A percentile compares a stretch with the other conserved stretches of the same genome.
Conservation (phyloP, 2,888 invertebrate genomes). For the Idaea straminata region DNA sequence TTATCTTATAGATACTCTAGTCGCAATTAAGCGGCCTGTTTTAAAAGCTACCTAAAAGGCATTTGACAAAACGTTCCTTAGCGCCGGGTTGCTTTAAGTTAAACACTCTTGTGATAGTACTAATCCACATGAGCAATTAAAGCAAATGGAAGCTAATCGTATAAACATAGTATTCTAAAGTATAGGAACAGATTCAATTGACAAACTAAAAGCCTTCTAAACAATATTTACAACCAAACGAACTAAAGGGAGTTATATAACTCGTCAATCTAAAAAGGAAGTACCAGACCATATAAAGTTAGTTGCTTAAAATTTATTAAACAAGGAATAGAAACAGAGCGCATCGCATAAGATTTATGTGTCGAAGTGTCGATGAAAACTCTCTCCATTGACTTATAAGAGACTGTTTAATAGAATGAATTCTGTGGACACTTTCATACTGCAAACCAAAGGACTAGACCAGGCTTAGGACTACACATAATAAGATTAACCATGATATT, state of each 20-base stretch:
- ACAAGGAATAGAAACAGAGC: slow-evolving; percentile 41
- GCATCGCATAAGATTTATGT: slow-evolving; percentile 54
- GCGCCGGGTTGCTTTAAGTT: no score
- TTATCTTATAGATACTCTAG: no score
- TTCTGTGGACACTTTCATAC: neutral
- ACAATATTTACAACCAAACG: neutral
- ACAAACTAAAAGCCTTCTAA: neutral
- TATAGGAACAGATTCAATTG: neutral
- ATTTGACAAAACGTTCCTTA: no score
- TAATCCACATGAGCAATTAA: no score
- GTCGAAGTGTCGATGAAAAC: slow-evolving; percentile 27
- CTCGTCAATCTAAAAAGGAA: slow-evolving; percentile 8
- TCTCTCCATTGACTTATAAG: slow-evolving; percentile 57
- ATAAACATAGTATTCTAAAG: no score
- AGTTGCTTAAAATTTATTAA: slow-evolving; percentile 28
- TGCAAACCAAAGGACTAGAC: neutral
- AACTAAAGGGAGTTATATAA: neutral
- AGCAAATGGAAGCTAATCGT: no score
- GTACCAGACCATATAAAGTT: slow-evolving; percentile 1
- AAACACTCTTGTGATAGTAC: no score
- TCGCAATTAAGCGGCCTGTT: no score
- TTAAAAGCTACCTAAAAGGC: no score
- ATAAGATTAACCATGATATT: no score
- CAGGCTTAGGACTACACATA: neutral
- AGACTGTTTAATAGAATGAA: slow-evolving; percentile 49